Evolutionary conservation across 2,888 invertebrate species (phyloP), one percentile per base, ranked within the genome.

Genomic region (Heterodera filipjevi): DNA sequence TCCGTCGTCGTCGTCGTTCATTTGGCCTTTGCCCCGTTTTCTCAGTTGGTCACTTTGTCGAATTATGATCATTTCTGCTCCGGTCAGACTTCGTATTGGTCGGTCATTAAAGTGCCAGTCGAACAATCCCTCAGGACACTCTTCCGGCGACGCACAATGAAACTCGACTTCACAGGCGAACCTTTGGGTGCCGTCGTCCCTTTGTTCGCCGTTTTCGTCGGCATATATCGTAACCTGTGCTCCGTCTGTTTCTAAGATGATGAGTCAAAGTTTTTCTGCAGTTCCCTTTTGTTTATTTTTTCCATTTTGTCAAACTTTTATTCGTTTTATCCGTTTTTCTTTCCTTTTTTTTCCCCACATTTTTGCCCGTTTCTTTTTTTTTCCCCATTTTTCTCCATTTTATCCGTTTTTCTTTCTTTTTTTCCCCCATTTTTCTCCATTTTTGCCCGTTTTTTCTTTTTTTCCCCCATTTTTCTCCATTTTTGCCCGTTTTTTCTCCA

Each of bases 111-210:
- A 83, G 30, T 82, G 81, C 85, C 86, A 87, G 44, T 85, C 82
- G 71, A 87, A 85, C 19, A 85, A 75, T 0, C 85, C 83, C 78
- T 87, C 87, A 1, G 87, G 87, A 72, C 87, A 87, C 33, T 84
- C 83, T 5, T 78, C 77, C 46, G 76, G 33, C 14, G 64, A 33
- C 33, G 10, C 77, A 76, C 86, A 85, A 44, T 78, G 77, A 78
- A 86, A 53, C 64, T 86, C 82, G 27, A 83, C 83, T 77, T 85
- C 85, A 66, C 86, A 86, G 3, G 22, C 49, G 22, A 76, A 74
- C 49, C 71, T 75, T 75, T 75, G 73, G 27, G 16, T 33, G 46
- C 33, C 49, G 39, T 72, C 33, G 71, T 46, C n/a, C n/a, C n/a
- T 12, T 44, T 76, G 71, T 6, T 76, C 77, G 71, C 66, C n/a